A percentile compares a stretch with the other conserved stretches of the same genome.
phyloP scores from a whole-genome alignment of 2,797 vertebrate genomes.

The Xyrichtys novacula region DNA sequence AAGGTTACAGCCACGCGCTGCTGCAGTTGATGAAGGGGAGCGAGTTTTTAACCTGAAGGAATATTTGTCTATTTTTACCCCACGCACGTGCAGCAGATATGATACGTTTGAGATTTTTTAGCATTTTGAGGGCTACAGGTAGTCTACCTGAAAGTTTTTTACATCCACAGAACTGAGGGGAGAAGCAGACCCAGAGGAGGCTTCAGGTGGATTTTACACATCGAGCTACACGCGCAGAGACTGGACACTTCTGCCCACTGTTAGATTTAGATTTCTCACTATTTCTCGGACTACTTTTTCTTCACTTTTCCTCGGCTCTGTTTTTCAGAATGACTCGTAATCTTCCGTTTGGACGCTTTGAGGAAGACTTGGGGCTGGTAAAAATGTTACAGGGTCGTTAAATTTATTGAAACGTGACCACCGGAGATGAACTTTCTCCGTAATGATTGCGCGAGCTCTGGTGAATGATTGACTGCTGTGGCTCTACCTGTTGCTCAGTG shows the following conservation, averaged over 20 bases:
- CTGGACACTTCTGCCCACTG: not conserved
- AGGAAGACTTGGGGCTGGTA: slow-evolving; percentile 23
- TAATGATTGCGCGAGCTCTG: slow-evolving; percentile 43
- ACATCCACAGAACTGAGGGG: too few species aligned
- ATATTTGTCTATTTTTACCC: not conserved
- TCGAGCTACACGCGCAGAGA: slow-evolving; percentile 8
- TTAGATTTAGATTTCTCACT: not conserved
- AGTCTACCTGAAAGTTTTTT: slow-evolving; percentile 2
- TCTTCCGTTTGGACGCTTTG: not conserved
- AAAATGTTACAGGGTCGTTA: slow-evolving; percentile 59
- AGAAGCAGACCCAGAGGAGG: slow-evolving; percentile 26
- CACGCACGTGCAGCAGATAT: not conserved
- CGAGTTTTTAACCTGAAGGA: not conserved
- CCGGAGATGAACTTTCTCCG: slow-evolving; percentile 77
- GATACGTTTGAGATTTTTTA: slow-evolving; percentile 27
- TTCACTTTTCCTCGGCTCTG: fast-evolving
- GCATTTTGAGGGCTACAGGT: not conserved
- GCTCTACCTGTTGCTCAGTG: slow-evolving; percentile 17
- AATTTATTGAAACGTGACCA: slow-evolving; percentile 59
- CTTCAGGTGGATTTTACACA: slow-evolving; percentile 59
- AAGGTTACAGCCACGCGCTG: slow-evolving; percentile 27
- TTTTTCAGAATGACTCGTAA: slow-evolving; percentile 24
- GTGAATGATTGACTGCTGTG: slow-evolving; percentile 79
- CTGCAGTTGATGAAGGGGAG: not conserved
- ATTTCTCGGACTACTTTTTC: not conserved